Evolutionary conservation across 2,888 invertebrate genomes (phyloP), one percentile per base, ranked within the genome.

Genomic region (Morpho helenor): DNA sequence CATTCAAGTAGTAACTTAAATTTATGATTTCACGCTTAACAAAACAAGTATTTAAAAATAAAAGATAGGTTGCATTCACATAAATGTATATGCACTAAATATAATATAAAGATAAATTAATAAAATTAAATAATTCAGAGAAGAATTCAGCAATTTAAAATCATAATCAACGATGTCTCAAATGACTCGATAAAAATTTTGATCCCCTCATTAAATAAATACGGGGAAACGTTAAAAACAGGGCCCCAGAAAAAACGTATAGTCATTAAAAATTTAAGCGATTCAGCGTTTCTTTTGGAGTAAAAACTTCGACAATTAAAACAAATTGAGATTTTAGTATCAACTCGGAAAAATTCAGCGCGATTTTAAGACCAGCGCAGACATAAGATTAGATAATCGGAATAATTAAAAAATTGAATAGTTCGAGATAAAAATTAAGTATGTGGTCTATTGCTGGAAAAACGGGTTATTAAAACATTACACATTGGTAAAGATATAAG

Each of bases 231-330:
- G 40, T 56, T 46, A 50, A 40, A 56, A 46, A 56, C 31, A 31
- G 41, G 22, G 10, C 22, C 44, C 49, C 22, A 47, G 40, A 22
- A 60, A 31, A 31, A 31, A 58, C 39, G 49, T 49, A 41, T 39
- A 44, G 44, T 52, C 60, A 50, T 63, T 56, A 60, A 62, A 62
- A 60, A 60, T 50, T 56, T 49, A 31, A 49, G 49, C 44, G 31
- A 49, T 47, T 63, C 57, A 56, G 60, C 56, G n/a, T 58, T 56
- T 56, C 10, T 59, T 56, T 56, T 51, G 39, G 39, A 52, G 48
- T 44, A 49, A 58, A 63, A 70, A 68, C 58, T 69, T 69, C 44
- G 39, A 59, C 65, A 68, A 69, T 68, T 67, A 67, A 67, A 66
- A 60, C 64, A 58, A 60, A 64, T 52, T 57, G 52, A 63, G 60